Evolutionary conservation across 2,113 vertebrate genomes (phyloP), one percentile per base, ranked within the genome.

Genomic region (Saguinus imperator): DNA sequence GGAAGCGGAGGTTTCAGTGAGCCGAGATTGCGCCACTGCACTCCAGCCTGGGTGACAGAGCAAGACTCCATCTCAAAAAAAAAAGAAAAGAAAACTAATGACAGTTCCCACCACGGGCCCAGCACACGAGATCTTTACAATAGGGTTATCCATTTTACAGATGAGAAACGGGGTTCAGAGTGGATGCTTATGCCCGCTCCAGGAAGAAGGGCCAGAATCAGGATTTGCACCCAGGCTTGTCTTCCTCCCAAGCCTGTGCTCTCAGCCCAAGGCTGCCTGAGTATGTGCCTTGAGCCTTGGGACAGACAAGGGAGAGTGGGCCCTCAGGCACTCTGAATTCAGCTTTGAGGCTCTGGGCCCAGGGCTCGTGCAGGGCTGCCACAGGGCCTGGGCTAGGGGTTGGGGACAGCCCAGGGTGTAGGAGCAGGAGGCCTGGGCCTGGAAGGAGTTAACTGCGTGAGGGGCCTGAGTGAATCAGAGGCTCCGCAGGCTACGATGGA

Each of bases 391-490:
- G 81, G 50, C 43, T 1, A 27, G 55, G 14, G 2, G 25, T 17
- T 1, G 27, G 61, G 83, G 52, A 57, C n/a, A 45, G 66, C 84
- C 25, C 25, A 11, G 70, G 43, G 57, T 73, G 11, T 84, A 75
- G 77, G 73, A 73, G 80, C 23, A 29, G 35, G 8, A 80, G 90
- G 75, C 84, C 32, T 72, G 93, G 93, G 97, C 97, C 97, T 95
- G 92, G 97, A 98, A 99, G 98, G 98, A 98, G 99, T 99, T 99
- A 99, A 99, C 97, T 85, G 68, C 88, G 94, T 95, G 83, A 95
- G 96, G 97, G 97, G 96, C 97, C 98, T 97, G 97, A 97, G 98
- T 99, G 99, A 99, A 98, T 99, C 99, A 99, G 98, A 98, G 98
- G 98, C 97, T 98, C 98, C 91, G 50, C 95, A 95, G 96, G 98